Conservation (phyloP, 2,797 vertebrate genomes). For the Chiroxiphia lanceolata region DNA sequence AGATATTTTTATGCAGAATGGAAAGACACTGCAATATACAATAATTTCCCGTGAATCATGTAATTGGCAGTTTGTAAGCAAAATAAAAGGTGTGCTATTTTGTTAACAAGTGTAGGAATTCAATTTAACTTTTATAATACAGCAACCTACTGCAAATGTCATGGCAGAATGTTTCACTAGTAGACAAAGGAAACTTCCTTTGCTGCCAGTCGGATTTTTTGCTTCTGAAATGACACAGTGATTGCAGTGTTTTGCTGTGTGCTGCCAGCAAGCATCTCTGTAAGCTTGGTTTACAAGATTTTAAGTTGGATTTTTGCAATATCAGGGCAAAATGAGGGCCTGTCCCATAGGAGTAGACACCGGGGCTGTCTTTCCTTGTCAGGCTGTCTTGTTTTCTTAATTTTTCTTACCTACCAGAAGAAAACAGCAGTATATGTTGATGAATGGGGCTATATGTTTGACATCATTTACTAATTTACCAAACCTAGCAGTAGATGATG, state of each 20-base stretch:
- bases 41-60: background rate
- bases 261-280: background rate
- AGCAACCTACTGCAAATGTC: background rate
- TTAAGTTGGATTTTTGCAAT: background rate
- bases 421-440: background rate
- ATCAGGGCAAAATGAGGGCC: background rate
- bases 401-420: background rate
- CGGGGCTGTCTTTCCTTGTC: background rate
- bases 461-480: background rate
- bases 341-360: background rate
- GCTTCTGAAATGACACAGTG: background rate
- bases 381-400: background rate
- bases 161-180: background rate
- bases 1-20: background rate
- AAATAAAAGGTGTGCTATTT: background rate
- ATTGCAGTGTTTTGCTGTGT: background rate
- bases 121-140: conserved; percentile 2
- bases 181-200: background rate
- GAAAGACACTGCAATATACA: background rate
- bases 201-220: background rate
- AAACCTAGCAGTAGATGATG: background rate
- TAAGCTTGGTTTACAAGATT: background rate
- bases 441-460: background rate
- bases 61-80: conserved; percentile 18
- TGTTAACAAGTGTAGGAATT: background rate